Evolutionary conservation across 1,140 invertebrate genomes (phyloP).

Genomic region (Uloborus diversus): DNA sequence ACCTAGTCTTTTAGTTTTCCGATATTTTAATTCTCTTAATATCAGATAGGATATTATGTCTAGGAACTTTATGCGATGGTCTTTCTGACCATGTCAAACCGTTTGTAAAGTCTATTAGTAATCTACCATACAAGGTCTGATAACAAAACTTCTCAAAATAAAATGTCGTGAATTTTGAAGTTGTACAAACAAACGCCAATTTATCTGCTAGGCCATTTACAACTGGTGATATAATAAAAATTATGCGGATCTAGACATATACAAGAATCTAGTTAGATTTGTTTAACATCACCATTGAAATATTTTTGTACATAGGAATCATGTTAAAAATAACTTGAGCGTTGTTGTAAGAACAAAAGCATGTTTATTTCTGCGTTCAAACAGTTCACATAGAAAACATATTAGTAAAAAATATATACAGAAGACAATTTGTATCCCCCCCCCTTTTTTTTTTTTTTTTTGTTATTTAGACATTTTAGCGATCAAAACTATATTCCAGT

Average conservation of each 20-base stretch:
- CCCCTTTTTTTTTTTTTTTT: no score
- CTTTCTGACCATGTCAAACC: constrained; percentile 16
- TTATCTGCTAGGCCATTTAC: constrained; percentile 52
- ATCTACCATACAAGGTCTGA: constrained; percentile 41
- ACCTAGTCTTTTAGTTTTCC: constrained; percentile 11
- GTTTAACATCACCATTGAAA: constrained; percentile 40
- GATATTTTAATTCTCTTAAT: constrained; percentile 21
- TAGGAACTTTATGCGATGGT: constrained; percentile 49
- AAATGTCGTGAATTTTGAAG: constrained; percentile 19
- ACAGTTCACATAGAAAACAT: no score
- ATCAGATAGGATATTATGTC: constrained; percentile 42
- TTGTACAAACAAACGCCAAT: neutral
- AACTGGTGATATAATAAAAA: constrained; percentile 44
- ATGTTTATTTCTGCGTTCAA: no score
- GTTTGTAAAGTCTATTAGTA: constrained; percentile 15
- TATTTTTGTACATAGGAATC: constrained; percentile 54
- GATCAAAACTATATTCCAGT: no score
- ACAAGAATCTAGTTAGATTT: constrained; percentile 46
- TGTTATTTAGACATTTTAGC: no score
- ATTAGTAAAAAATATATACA: no score
- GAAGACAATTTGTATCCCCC: no score
- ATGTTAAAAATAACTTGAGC: constrained; percentile 49
- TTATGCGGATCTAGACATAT: constrained; percentile 34
- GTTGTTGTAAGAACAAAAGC: constrained; percentile 41
- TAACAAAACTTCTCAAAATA: constrained; percentile 45